Evolutionary conservation across 2,113 vertebrate genomes (phyloP), one percentile per base, ranked within the genome.

Genomic region (Lagopus leucura): DNA sequence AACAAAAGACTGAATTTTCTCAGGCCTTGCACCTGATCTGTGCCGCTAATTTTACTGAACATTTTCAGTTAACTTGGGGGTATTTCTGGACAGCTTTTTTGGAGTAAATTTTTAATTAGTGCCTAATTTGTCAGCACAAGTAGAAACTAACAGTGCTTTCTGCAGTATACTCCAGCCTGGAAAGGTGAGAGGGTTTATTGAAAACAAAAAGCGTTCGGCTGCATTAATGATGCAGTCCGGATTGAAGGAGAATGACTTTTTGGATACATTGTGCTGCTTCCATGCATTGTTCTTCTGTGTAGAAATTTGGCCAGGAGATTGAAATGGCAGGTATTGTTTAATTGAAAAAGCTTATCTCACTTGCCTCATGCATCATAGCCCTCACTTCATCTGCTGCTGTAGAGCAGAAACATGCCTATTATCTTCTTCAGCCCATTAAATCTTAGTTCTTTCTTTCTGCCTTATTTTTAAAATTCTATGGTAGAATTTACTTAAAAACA

Each of bases 11-110:
- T 14, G 24, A 0, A 7, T 58, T 57, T 45, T 25, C 52, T 27
- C 25, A 36, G 21, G 10, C 1, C 0, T 8, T 47, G 6, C 42
- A 3, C 0, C 0, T 77, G 30, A 3, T 54, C 40, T 54, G 17
- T 55, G 16, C 34, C 16, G 3, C 11, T 25, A 0, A 32, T 73
- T 40, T 75, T 42, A n/a, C 45, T 38, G 58, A 63, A 45, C 14
- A 1, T 75, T 69, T 73, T 66, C 42, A 47, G 32, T 45, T 19
- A 40, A 54, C 10, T 32, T 38, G 50, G 16, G 20, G 66, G 36
- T 79, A 36, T 58, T 89, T 89, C 54, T 87, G 63, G 36, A 20
- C 7, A 16, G 42, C 21, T 61, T 36, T 69, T 50, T 16, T 13
- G 32, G 30, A 60, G 28, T 2, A 19, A 27, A 22, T 13, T 30